Evolutionary conservation across 2,113 vertebrate genomes (phyloP), one percentile per base, ranked within the genome.

Genomic region (Thalassoma bifasciatum): DNA sequence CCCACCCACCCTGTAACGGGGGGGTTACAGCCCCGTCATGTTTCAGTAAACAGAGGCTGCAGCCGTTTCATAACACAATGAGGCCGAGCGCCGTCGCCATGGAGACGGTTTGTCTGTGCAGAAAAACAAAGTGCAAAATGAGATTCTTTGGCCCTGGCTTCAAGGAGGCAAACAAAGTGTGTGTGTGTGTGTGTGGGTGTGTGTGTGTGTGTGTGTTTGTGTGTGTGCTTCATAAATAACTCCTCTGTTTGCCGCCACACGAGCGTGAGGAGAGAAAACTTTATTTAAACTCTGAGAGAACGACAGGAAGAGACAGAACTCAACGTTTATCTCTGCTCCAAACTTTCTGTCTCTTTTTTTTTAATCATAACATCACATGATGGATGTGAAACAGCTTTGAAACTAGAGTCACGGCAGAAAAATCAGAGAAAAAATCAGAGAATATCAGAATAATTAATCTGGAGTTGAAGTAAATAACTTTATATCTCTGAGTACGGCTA

Each of bases 61-160:
- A 60, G 37, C 51, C 17, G 38, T 77, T 79, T 49, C 72, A 81
- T 76, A 72, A 73, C 75, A 66, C 46, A 52, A 47, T 37, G 49
- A 68, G 79, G 67, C 77, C 5, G 46, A 56, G 12, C 23, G 1
- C 3, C 34, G 82, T 91, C 56, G 46, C 82, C 80, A 89, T 87
- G 80, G 92, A 79, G 17, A 89, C 85, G 0, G 26, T 66, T 82
- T 30, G 75, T 81, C 68, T 83, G 51, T 82, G 30, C 53, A 47
- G 50, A 66, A 85, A n/a, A 87, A 90, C 86, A 88, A 62, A 71
- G 69, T 71, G 19, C 57, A 53, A 69, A 74, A 78, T 74, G 51
- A 81, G 77, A 87, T 86, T 86, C 68, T 71, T 77, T 89, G 87
- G 84, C 80, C 21, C 50, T 77, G 81, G 84, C 71, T 80, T 73